These are phyloP conservation scores for Phasia obesa DNA, from an alignment of 2,888 invertebrate genomes.

Conservation along the genomic window DNA sequence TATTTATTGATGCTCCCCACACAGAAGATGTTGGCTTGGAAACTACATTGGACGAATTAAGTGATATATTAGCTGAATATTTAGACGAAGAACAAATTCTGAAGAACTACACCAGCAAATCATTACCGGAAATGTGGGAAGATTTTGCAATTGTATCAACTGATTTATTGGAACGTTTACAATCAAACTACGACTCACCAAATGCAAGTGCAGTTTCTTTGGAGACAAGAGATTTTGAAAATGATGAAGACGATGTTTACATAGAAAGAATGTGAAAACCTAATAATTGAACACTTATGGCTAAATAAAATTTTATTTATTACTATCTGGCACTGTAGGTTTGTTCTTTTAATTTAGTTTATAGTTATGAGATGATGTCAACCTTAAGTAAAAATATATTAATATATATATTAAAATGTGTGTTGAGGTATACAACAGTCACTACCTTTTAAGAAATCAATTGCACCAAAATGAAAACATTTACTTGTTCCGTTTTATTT, in stretches of 20 bases:
- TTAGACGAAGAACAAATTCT: conserved; percentile 85
- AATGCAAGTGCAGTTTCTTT: conserved; percentile 65
- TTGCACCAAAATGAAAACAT: conserved; percentile 24
- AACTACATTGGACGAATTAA: conserved; percentile 84
- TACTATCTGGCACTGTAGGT: background rate
- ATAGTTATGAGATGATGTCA: conserved; percentile 49
- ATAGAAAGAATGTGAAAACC: conserved; percentile 75
- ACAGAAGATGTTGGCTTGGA: conserved; percentile 83
- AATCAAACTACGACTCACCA: conserved; percentile 76
- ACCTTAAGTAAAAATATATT: conserved; percentile 8
- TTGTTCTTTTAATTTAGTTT: background rate
- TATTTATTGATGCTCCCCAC: conserved; percentile 83
- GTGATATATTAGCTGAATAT: conserved; percentile 84
- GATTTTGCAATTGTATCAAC: conserved; percentile 89
- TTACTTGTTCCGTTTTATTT: conserved; percentile 47
- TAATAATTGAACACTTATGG: background rate
- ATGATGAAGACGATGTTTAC: conserved; percentile 77
- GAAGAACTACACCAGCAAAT: conserved; percentile 62
- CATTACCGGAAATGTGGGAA: conserved; percentile 85
- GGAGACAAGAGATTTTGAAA: conserved; percentile 73
- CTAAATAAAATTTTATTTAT: conserved; percentile 17
- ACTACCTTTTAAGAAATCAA: conserved; percentile 35
- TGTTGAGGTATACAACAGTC: background rate
- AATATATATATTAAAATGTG: conserved; percentile 6
- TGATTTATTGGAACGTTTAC: conserved; percentile 86